Percentiles rank a stretch among this genome's conserved stretches.
Conservation (phyloP, 2,113 vertebrate species). For the Pipa parva region DNA sequence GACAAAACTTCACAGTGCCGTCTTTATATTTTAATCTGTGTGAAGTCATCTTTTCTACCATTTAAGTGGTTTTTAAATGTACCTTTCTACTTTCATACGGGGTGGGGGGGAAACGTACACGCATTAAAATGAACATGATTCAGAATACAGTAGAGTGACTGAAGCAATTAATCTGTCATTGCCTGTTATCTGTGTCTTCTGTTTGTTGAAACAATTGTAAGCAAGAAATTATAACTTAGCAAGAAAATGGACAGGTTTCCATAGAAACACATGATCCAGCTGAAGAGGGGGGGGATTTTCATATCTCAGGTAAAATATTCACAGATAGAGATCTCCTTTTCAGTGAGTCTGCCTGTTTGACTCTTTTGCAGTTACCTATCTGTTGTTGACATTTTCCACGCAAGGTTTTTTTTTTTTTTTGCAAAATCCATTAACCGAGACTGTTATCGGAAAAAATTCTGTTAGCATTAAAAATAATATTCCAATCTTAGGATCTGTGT, state of each 20-base stretch:
- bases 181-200: constrained; percentile 19
- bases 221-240: constrained; percentile 29
- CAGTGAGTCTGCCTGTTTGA: constrained; percentile 34
- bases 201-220: constrained; percentile 26
- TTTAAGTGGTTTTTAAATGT: not conserved
- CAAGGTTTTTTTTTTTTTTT: constrained; percentile 46
- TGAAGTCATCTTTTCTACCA: not conserved
- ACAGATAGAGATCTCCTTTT: constrained; percentile 43
- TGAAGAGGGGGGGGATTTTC: constrained; percentile 23
- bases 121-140: not conserved
- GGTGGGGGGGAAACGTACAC: not conserved
- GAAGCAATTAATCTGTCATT: not conserved
- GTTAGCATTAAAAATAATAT: constrained; percentile 40
- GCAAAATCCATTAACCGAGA: constrained; percentile 47
- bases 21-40: not conserved
- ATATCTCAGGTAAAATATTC: constrained; percentile 47
- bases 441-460: constrained; percentile 40
- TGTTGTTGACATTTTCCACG: constrained; percentile 47
- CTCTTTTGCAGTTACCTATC: constrained; percentile 49
- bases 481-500: constrained; percentile 42
- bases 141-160: not conserved
- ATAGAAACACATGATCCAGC: constrained; percentile 27
- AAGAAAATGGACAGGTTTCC: constrained; percentile 4
- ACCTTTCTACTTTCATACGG: not conserved
- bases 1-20: not conserved